Base-by-base conservation (phyloP, 1,140 invertebrate species). In the Neocloeon triangulifer region DNA sequence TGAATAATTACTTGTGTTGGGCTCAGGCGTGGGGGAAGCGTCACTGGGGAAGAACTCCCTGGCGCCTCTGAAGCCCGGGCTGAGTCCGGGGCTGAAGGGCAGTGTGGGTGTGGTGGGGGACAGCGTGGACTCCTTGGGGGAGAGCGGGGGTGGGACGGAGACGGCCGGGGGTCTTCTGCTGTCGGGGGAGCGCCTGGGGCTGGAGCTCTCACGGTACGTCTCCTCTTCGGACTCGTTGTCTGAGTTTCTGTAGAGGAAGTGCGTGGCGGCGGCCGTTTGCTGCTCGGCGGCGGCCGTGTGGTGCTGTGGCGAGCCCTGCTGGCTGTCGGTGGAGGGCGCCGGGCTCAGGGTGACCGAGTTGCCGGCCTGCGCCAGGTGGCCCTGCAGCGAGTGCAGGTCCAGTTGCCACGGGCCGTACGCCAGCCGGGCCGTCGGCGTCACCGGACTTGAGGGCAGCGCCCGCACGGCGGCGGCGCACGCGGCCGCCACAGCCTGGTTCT, bases 341-440 rank as follows among this genome's bases (percentile, higher is more conserved):
- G 82, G 82, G 45, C 80, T 86, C 33, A 86, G 56, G 2, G 81
- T 86, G 1, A 88, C 81, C 9, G 81, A 85, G 45, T 79, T 84
- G 32, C 57, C 60, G 37, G 66, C 62, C 16, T 55, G 57, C 49
- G 69, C 69, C 12, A 75, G 61, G 29, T 51, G 50, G 27, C 43
- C 42, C 14, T 25, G n/a, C 3, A 4, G 3, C n/a, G 4, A 3
- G n/a, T 25, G n/a, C 23, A 25, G n/a, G n/a, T 6, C 14, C 6
- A 25, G n/a, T n/a, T 8, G 21, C 21, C 8, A 23, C 21, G n/a
- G 8, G n/a, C n/a, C 21, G n/a, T n/a, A 23, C 21, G n/a, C 8
- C 13, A 5, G 27, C 15, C 5, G 27, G 14, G 8, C 2, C 8
- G 8, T n/a, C 8, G 3, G 27, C 8, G 3, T 14, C 8, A 14